Conservation (phyloP, 92 coral and sea anemone genomes). For the Paragorgia papillata region DNA sequence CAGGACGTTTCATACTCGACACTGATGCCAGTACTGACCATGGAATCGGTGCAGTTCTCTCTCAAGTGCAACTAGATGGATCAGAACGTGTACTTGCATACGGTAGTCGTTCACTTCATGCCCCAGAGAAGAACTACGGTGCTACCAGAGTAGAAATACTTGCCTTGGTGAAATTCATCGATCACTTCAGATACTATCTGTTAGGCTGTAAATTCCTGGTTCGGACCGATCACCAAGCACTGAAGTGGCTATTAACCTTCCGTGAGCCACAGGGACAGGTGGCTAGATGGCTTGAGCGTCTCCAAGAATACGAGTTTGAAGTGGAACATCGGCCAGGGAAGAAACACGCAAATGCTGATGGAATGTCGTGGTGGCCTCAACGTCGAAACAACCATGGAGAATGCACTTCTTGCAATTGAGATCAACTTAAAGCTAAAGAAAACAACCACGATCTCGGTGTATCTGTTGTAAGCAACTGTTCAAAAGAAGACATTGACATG, state of each 20-base stretch:
- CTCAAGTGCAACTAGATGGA: conserved; percentile 30
- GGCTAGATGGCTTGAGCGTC: conserved; percentile 50
- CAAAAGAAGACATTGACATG: neutral
- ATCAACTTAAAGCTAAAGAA: too few species aligned
- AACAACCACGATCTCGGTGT: neutral
- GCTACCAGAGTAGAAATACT: conserved; percentile 17
- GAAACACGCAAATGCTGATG: conserved; percentile 60
- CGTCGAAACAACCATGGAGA: conserved; percentile 41
- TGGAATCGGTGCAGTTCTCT: conserved; percentile 20
- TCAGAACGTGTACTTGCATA: conserved; percentile 33
- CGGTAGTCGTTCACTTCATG: conserved; percentile 28
- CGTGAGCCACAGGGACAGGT: conserved; percentile 49
- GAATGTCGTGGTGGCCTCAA: conserved; percentile 51
- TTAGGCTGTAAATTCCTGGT: conserved; percentile 42
- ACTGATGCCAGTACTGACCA: conserved; percentile 58
- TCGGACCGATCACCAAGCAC: conserved; percentile 46
- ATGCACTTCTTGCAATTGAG: conserved; percentile 42
- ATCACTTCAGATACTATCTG: conserved; percentile 24
- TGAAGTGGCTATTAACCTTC: conserved; percentile 36
- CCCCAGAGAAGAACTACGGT: conserved; percentile 27
- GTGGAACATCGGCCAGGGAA: conserved; percentile 53
- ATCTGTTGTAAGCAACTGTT: neutral
- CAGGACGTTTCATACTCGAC: conserved; percentile 40
- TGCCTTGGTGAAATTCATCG: conserved; percentile 38
- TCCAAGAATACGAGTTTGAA: conserved; percentile 51